Percentiles rank a stretch among this genome's conserved stretches.
These are phyloP conservation scores for Cheirogaleus major DNA, from an alignment of 2,797 vertebrate species.

Conservation along the genomic window DNA sequence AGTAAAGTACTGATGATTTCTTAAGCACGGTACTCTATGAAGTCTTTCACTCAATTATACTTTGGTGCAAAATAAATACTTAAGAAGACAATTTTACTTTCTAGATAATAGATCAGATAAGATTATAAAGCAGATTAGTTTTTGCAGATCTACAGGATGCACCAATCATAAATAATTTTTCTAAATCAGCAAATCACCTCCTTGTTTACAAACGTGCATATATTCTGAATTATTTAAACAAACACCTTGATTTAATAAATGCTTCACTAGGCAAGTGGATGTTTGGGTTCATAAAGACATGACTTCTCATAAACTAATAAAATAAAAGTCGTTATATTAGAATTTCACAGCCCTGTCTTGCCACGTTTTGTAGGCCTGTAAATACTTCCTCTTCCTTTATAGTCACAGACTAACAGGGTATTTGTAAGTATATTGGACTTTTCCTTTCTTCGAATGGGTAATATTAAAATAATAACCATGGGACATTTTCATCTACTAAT, in stretches of 20 bases:
- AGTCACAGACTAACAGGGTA: conserved; percentile 8
- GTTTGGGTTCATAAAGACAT: conserved; percentile 25
- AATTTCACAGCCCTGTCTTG: background rate
- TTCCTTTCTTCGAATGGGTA: conserved; percentile 1
- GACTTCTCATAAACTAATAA: conserved; percentile 59
- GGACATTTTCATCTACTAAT: background rate
- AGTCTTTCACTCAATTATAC: background rate
- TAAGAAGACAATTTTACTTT: background rate
- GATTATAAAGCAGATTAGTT: fast-evolving
- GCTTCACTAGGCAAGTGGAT: background rate
- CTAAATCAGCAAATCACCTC: background rate
- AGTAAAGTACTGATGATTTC: background rate
- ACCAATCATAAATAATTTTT: background rate
- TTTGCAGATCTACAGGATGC: background rate
- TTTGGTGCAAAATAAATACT: background rate
- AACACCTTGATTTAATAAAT: conserved; percentile 25
- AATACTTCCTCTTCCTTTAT: conserved; percentile 46
- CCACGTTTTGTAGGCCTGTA: conserved; percentile 49
- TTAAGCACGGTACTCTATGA: background rate
- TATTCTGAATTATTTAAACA: background rate
- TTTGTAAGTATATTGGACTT: background rate
- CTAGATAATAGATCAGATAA: background rate
- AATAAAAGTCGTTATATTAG: background rate
- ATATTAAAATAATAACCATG: background rate
- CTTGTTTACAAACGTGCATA: conserved; percentile 1